These are phyloP conservation scores for Zapus hudsonius DNA, from an alignment of 2,113 vertebrate species.

Conservation along the genomic window DNA sequence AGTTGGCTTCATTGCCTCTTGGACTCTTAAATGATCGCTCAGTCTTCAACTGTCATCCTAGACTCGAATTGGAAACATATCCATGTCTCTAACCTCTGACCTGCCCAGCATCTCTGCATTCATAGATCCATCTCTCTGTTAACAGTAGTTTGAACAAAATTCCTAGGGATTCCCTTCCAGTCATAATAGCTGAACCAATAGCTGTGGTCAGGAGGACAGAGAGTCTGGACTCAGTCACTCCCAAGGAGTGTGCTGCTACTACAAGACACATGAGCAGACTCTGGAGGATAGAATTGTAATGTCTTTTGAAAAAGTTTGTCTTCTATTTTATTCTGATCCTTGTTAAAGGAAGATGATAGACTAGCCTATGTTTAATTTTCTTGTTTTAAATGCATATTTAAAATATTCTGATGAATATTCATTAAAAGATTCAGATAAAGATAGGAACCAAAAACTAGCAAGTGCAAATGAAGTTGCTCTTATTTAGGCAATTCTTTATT, in stretches of 20 bases:
- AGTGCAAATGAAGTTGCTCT: constrained; percentile 17
- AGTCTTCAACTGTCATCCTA: not conserved
- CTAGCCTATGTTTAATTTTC: not conserved
- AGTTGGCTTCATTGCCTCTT: not conserved
- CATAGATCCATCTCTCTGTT: not conserved
- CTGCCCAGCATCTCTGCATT: not conserved
- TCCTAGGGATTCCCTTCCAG: not conserved
- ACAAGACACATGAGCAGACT: not conserved
- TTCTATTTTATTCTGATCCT: not conserved
- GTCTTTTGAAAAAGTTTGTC: not conserved
- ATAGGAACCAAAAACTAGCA: constrained; percentile 32
- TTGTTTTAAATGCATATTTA: constrained; percentile 34
- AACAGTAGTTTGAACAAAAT: not conserved
- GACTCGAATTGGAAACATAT: not conserved
- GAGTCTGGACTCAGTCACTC: not conserved
- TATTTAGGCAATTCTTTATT: not conserved
- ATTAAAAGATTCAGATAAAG: constrained; percentile 17
- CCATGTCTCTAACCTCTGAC: not conserved
- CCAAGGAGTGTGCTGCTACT: not conserved
- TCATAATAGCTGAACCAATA: not conserved
- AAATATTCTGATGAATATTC: constrained; percentile 36
- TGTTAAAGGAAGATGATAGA: constrained; percentile 46
- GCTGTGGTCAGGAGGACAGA: not conserved
- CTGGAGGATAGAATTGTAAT: not conserved
- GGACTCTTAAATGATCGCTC: no score